These are phyloP conservation scores for Thinocorus orbignyianus DNA, from an alignment of 2,113 vertebrate genomes.

Conservation along the genomic window DNA sequence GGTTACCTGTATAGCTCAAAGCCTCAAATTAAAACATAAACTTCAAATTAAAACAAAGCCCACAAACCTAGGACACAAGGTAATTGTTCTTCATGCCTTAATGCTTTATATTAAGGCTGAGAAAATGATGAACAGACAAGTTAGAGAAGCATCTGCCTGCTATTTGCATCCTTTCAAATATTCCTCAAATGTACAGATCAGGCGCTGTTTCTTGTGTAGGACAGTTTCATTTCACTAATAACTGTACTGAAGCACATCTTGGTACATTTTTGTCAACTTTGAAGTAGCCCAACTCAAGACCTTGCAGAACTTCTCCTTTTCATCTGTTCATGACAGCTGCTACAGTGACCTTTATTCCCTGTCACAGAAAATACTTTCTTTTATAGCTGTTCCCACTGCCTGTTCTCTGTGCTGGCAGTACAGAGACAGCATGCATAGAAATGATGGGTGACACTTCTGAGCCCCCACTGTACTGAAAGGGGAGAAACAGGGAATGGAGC, in stretches of 20 bases:
- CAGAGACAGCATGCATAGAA: accelerated
- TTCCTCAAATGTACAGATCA: no score
- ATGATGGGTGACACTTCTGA: not conserved
- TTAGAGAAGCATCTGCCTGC: not conserved
- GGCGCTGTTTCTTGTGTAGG: not conserved
- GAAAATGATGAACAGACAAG: not conserved
- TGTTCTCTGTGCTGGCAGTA: not conserved
- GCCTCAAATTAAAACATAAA: slow-evolving; percentile 80
- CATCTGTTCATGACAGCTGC: no score
- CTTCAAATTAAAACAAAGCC: slow-evolving; percentile 64
- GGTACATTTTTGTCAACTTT: not conserved
- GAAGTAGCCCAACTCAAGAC: not conserved
- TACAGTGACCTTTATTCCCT: not conserved
- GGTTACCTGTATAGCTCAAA: slow-evolving; percentile 86
- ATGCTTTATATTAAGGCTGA: not conserved
- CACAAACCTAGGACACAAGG: not conserved
- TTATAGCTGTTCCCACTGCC: not conserved
- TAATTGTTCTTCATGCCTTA: not conserved
- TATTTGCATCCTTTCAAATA: not conserved
- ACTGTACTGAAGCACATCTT: not conserved
- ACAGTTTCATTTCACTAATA: not conserved
- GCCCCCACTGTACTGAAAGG: not conserved
- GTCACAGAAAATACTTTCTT: not conserved
- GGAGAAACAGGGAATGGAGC: not conserved
- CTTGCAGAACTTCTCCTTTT: not conserved